Evolutionary conservation across 1,140 invertebrate species (phyloP).

Genomic region (Leptonema lineaticorne): DNA sequence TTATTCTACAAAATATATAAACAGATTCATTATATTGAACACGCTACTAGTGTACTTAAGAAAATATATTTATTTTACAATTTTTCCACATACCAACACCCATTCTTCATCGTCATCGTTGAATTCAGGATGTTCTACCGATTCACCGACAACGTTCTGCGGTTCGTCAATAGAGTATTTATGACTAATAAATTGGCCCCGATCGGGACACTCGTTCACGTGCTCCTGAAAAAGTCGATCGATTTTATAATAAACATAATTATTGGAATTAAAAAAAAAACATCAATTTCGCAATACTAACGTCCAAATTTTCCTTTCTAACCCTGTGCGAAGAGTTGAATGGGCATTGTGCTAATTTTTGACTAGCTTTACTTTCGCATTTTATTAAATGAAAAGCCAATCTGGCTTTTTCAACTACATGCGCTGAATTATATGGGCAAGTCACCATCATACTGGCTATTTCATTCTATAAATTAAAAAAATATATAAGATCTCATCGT

Average conservation of each 20-base stretch:
- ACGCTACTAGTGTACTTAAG: slow-evolving; percentile 35
- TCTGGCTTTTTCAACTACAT: slow-evolving; percentile 46
- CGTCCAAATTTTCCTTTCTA: slow-evolving; percentile 47
- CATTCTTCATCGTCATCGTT: background rate
- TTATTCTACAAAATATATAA: background rate
- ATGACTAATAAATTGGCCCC: slow-evolving; percentile 44
- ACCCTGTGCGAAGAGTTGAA: slow-evolving; percentile 49
- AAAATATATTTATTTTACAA: slow-evolving; percentile 13
- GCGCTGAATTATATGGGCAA: slow-evolving; percentile 48
- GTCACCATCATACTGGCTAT: slow-evolving; percentile 31
- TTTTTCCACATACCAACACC: background rate
- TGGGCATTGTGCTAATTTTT: slow-evolving; percentile 42
- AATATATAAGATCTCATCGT: no score
- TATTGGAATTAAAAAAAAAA: background rate
- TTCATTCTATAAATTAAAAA: background rate
- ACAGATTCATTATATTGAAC: no score
- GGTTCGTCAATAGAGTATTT: slow-evolving; percentile 33
- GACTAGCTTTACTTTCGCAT: slow-evolving; percentile 44
- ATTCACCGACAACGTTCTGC: background rate
- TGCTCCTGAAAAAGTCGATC: slow-evolving; percentile 45
- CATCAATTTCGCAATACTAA: slow-evolving; percentile 46
- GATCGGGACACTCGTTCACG: slow-evolving; percentile 42
- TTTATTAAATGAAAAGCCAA: slow-evolving; percentile 51
- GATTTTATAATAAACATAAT: background rate
- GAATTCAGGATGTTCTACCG: background rate